Evolutionary conservation across 1,140 invertebrate genomes (phyloP).

Genomic region (Micrasema longulum): DNA sequence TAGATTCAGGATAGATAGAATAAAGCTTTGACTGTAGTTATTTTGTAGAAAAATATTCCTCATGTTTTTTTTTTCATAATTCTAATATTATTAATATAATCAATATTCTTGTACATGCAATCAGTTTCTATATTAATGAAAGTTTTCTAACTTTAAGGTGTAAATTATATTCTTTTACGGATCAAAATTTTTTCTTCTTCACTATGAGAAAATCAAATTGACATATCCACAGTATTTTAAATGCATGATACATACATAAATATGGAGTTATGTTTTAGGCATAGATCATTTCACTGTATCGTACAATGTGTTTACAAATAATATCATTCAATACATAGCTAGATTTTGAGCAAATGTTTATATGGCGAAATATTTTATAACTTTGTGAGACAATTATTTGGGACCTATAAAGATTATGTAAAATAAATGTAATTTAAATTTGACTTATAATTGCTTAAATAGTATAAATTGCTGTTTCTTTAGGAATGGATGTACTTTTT

Average conservation of each 20-base stretch:
- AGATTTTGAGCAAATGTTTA: slow-evolving; percentile 37
- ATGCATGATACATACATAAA: neutral
- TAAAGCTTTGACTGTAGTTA: slow-evolving; percentile 22
- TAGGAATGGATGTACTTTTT: slow-evolving; percentile 13
- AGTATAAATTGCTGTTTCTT: slow-evolving; percentile 9
- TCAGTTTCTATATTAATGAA: neutral
- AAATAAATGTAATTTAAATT: slow-evolving; percentile 29
- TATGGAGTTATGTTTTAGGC: neutral
- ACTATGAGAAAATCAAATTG: slow-evolving; percentile 33
- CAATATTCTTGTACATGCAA: no score
- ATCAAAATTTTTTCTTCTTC: slow-evolving; percentile 1
- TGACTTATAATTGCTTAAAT: slow-evolving; percentile 10
- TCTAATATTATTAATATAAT: neutral
- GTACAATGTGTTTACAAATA: slow-evolving; percentile 10
- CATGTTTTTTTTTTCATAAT: slow-evolving; percentile 1
- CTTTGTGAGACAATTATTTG: slow-evolving; percentile 42
- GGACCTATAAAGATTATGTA: slow-evolving; percentile 35
- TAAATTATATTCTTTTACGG: slow-evolving; percentile 34
- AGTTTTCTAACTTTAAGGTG: slow-evolving; percentile 20
- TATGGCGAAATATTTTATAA: slow-evolving; percentile 32
- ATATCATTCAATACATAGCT: slow-evolving; percentile 13
- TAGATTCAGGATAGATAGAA: slow-evolving; percentile 18
- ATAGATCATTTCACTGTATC: neutral
- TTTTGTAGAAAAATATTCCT: slow-evolving; percentile 32
- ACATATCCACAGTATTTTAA: slow-evolving; percentile 38